These are phyloP conservation scores for Oreotrochilus melanogaster DNA, from an alignment of 2,113 vertebrate genomes.

Conservation along the genomic window DNA sequence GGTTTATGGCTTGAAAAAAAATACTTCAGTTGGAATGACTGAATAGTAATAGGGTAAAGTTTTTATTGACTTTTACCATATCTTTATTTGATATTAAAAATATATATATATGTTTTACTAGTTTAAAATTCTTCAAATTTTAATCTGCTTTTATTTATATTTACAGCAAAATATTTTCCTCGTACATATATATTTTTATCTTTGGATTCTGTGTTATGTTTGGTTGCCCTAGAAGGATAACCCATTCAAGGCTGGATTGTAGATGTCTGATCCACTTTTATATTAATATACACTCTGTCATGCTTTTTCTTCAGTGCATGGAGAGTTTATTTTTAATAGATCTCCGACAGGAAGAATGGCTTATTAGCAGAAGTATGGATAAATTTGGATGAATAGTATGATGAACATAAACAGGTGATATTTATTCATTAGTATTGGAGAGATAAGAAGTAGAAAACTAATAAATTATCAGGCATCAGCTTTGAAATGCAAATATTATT, in stretches of 20 bases:
- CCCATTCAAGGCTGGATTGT: background rate
- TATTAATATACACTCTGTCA: background rate
- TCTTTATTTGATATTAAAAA: no score
- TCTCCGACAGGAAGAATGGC: background rate
- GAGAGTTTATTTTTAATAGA: background rate
- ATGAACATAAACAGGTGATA: background rate
- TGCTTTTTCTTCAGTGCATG: background rate
- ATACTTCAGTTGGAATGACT: background rate
- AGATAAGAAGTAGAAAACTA: background rate
- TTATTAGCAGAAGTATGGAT: background rate
- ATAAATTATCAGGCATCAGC: background rate
- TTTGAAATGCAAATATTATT: background rate
- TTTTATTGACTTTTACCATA: background rate
- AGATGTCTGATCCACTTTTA: background rate
- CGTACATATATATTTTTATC: background rate
- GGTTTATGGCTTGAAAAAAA: background rate
- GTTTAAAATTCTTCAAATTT: background rate
- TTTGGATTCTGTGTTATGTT: background rate
- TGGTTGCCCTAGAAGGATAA: background rate
- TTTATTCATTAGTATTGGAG: background rate
- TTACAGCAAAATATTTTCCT: background rate
- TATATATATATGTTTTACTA: background rate
- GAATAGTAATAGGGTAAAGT: background rate
- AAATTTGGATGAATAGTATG: rapidly evolving
- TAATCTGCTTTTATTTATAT: background rate